phyloP scores from a whole-genome alignment of 64 coral and sea anemone genomes.

The Montipora sp. region DNA sequence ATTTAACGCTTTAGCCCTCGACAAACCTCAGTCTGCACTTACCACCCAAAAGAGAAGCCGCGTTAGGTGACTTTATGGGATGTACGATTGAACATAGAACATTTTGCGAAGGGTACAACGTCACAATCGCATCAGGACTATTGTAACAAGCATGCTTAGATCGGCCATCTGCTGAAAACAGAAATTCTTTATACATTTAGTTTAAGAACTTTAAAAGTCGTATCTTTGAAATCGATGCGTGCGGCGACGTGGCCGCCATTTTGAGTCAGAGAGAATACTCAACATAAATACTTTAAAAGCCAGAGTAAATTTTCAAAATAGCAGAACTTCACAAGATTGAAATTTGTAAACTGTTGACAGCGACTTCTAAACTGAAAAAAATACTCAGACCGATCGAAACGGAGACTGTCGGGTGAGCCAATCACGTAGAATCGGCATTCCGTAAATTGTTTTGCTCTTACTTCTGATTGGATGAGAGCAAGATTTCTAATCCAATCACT shows the following conservation, averaged over 20 bases:
- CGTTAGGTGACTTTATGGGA: not conserved
- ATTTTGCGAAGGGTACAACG: slow-evolving; percentile 37
- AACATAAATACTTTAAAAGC: too few relatives aligned
- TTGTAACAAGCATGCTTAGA: not conserved
- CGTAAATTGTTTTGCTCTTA: too few relatives aligned
- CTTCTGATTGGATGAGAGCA: too few relatives aligned
- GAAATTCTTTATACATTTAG: not conserved
- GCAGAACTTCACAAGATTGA: too few relatives aligned
- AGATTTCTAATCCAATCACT: too few relatives aligned
- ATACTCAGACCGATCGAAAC: too few relatives aligned
- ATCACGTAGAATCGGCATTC: too few relatives aligned
- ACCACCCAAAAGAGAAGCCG: slow-evolving; percentile 17
- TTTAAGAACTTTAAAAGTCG: not conserved
- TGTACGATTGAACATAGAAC: slow-evolving; percentile 38
- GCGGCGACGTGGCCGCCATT: not conserved
- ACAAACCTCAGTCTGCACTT: not conserved
- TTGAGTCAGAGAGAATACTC: not conserved
- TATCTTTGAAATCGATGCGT: not conserved
- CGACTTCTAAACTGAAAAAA: too few relatives aligned
- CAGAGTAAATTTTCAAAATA: too few relatives aligned
- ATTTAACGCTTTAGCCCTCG: not conserved
- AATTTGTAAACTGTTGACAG: too few relatives aligned
- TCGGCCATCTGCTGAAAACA: slow-evolving; percentile 39
- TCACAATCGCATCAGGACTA: slow-evolving; percentile 20
- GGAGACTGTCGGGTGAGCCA: too few relatives aligned